phyloP scores from a whole-genome alignment of 2,797 vertebrate species.

The Novumbra hubbsi region DNA sequence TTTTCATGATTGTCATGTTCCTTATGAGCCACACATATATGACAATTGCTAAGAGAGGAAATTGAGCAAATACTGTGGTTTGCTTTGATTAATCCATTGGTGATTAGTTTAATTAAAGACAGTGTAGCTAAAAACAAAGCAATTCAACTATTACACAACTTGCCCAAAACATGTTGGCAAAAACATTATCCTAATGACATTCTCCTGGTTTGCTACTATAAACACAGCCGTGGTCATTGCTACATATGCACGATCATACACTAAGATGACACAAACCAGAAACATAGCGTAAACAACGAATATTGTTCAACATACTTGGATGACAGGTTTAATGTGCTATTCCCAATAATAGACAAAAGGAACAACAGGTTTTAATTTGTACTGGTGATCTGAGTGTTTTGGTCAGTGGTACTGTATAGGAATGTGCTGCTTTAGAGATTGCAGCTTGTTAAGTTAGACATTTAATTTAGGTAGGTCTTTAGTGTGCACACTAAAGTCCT shows the following conservation, averaged over 20 bases:
- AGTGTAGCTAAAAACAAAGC: conserved; percentile 37
- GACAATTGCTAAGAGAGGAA: conserved; percentile 48
- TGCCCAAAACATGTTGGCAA: conserved; percentile 37
- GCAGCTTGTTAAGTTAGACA: conserved; percentile 1
- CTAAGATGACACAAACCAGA: conserved; percentile 1
- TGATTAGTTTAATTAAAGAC: conserved; percentile 42
- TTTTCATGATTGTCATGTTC: conserved; percentile 55
- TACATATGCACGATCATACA: background rate
- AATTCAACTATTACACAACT: conserved; percentile 3
- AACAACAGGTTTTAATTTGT: background rate
- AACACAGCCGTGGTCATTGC: background rate
- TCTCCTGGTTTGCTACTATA: background rate
- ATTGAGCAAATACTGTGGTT: conserved; percentile 53
- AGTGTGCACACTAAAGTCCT: background rate
- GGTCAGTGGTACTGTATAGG: background rate
- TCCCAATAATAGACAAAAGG: background rate
- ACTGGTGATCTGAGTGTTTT: background rate
- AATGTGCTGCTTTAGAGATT: background rate
- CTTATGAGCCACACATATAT: conserved; percentile 59
- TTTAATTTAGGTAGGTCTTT: background rate
- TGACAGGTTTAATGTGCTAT: background rate
- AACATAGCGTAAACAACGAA: background rate
- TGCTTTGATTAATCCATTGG: conserved; percentile 60
- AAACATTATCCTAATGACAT: background rate
- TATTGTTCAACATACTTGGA: conserved; percentile 1